Evolutionary conservation across 2,797 vertebrate genomes (phyloP), one percentile per base, ranked within the genome.

Genomic region (Falco naumanni): DNA sequence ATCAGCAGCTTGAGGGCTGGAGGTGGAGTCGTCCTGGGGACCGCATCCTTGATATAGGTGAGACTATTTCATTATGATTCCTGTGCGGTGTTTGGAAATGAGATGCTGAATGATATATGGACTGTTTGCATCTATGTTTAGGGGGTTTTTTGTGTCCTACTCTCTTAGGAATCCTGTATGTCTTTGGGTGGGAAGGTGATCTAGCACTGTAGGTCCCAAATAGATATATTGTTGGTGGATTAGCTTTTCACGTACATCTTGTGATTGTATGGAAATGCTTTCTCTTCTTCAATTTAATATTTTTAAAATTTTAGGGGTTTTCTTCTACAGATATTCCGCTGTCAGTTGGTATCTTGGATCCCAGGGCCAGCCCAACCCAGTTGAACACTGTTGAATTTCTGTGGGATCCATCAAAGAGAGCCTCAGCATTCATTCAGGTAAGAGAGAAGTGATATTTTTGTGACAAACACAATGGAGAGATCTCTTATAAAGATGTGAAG

Each of bases 1-100:
- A 99, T 93, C 99, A 99, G 94, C 99, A 99, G 97, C 98, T 99
- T 13, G 99, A 99, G 94, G 98, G 99, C 66, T 99, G 99, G 99
- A 98, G 98, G 87, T 99, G 99, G 99, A 99, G 98, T 96, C 96
- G 99, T 31, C 99, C 99, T 1, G 99, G 99, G 76, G 99, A 99
- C 95, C 98, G 99, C 20, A 99, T 99, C 96, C 98, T 99, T 75
- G 99, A 99, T 87, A 97, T 99, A 69, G 99, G 99, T 99, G 97
- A 98, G 98, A 56, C 56, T 89, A 34, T 89, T 93, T 92, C 76
- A 61, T 79, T 83, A 28, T 48, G 54, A 25, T 91, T 84, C 45
- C 34, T 64, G 18, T 37, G 78, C 29, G 53, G 29, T 8, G 15
- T 9, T 79, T 70, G 59, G 31, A 47, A 57, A 6, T 0, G 1